Percentiles rank a stretch among this genome's conserved stretches.
Evolutionary conservation across 2,888 invertebrate genomes (phyloP).

Genomic region (Cyaniris semiargus): DNA sequence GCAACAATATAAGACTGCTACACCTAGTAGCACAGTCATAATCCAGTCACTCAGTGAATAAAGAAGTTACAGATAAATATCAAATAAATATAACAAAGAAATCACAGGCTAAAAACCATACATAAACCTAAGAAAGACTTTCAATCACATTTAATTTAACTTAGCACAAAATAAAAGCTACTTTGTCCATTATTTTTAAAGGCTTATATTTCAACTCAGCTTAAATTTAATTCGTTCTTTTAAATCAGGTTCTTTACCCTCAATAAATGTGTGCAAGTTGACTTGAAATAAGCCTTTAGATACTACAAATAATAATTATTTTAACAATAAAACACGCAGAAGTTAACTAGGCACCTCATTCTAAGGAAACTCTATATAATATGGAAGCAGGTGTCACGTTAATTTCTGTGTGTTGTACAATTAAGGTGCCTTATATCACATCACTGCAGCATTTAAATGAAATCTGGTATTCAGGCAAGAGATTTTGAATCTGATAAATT

Average conservation of each 20-base stretch:
- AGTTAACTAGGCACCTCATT: not conserved
- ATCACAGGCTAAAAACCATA: constrained; percentile 7
- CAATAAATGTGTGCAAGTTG: not conserved
- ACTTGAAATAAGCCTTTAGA: not conserved
- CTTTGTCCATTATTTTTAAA: not conserved
- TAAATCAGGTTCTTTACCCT: not conserved
- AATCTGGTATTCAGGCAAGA: not conserved
- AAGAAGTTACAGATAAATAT: not conserved
- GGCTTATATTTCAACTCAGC: not conserved
- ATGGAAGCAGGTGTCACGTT: not conserved
- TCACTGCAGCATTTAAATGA: not conserved
- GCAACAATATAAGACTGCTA: not conserved
- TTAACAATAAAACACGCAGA: not conserved
- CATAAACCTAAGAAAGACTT: not conserved
- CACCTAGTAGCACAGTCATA: not conserved
- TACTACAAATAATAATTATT: not conserved
- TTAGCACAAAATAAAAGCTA: not conserved
- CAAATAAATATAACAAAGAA: not conserved
- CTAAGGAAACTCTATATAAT: not conserved
- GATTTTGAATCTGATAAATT: not conserved
- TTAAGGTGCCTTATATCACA: not conserved
- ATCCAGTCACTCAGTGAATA: not conserved
- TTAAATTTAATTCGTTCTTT: not conserved
- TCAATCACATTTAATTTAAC: not conserved
- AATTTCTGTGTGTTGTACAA: not conserved